Base-by-base conservation (phyloP, 2,113 vertebrate species). In the Lagopus leucura region DNA sequence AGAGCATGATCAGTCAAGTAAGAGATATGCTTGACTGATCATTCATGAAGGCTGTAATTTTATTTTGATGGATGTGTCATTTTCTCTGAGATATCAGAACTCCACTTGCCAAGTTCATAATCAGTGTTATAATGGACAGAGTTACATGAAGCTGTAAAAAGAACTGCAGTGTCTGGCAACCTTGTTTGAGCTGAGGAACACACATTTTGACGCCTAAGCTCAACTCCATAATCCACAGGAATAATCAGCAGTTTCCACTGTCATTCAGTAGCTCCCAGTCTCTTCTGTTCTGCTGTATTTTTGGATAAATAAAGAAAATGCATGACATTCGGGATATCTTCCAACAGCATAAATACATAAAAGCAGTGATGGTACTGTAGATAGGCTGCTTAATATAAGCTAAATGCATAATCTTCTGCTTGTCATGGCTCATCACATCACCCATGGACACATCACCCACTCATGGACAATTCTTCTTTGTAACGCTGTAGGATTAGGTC, bases 41-140 rank as follows among this genome's bases (percentile, higher is more conserved):
- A 74, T 74, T 86, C 77, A 42, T 32, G 66, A 90, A 50, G 64
- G 42, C 32, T 84, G 16, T 69, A 82, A 75, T 93, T 92, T 86
- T 82, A 38, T 90, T 89, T 81, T 93, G 73, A 84, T 24, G 47
- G 22, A 67, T 52, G 11, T 76, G 54, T 21, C 5, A 61, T 90
- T 48, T 93, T 90, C 47, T 63, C 38, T 67, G 52, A 25, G 52
- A 71, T 77, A 36, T 6, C 3, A 1, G 42, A 88, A 74, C 38
- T 88, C 14, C 4, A 38, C n/a, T 86, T 95, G 45, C 18, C 22
- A 86, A 84, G 65, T 64, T 89, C 89, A 52, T 89, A 55, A 89
- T 67, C 73, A 86, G 9, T 2, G 4, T 54, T 84, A 15, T 55
- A 70, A 81, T 75, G 36, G 22, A 80, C 82, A 60, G 30, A 86